Evolutionary conservation across 2,888 invertebrate genomes (phyloP).

Genomic region (Cyclophora albipunctata): DNA sequence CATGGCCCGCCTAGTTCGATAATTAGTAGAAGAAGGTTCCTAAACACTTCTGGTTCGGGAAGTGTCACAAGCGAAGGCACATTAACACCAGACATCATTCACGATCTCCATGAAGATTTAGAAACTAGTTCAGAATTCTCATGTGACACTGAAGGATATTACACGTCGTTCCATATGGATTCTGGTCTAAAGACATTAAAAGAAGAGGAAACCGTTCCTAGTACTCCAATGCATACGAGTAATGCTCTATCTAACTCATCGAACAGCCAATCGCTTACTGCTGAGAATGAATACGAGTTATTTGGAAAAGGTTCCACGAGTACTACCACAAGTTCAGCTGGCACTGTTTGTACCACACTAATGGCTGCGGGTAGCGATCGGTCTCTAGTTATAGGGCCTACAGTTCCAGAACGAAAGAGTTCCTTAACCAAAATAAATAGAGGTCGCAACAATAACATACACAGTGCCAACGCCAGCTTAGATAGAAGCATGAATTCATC

Average conservation of each 20-base stretch:
- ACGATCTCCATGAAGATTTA: conserved; percentile 86
- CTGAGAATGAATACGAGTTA: conserved; percentile 92
- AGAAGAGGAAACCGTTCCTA: conserved; percentile 78
- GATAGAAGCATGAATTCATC: conserved; percentile 69
- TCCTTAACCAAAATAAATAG: conserved; percentile 79
- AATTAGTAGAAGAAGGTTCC: conserved; percentile 78
- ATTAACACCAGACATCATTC: conserved; percentile 87
- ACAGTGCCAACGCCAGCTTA: conserved; percentile 73
- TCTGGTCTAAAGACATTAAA: conserved; percentile 91
- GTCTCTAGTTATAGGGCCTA: conserved; percentile 80
- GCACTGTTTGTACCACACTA: conserved; percentile 90
- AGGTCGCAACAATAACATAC: conserved; percentile 63
- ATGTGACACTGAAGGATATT: conserved; percentile 97
- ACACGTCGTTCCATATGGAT: conserved; percentile 97
- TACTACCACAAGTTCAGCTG: conserved; percentile 92
- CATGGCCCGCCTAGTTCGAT: conserved; percentile 82
- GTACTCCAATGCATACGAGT: conserved; percentile 83
- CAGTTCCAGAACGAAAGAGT: conserved; percentile 88
- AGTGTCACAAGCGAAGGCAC: conserved; percentile 91
- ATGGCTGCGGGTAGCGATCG: conserved; percentile 80
- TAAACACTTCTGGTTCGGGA: conserved; percentile 86
- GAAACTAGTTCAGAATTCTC: conserved; percentile 95
- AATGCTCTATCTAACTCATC: conserved; percentile 81
- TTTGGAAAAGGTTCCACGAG: conserved; percentile 95
- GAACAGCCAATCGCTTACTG: conserved; percentile 81